Evolutionary conservation across 2,797 vertebrate genomes (phyloP).

Genomic region (Eleutherodactylus coqui): DNA sequence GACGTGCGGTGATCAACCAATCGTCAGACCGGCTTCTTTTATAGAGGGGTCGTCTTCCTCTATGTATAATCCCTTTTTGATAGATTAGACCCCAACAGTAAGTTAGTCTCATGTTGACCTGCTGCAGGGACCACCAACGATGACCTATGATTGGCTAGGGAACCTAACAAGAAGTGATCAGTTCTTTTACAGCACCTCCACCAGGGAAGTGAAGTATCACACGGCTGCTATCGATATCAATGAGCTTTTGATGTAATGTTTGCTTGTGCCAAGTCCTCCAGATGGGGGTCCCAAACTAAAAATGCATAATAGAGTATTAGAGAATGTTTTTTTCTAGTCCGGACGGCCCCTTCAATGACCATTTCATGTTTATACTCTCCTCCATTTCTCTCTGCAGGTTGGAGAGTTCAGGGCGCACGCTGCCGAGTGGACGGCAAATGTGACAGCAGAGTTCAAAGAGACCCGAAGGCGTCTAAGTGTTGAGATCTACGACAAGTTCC

Average conservation of each 20-base stretch:
- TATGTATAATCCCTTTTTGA: background rate
- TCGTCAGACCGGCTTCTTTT: too few relatives aligned
- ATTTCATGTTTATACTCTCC: background rate
- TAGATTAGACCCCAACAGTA: background rate
- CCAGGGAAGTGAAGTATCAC: too few relatives aligned
- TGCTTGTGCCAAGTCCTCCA: background rate
- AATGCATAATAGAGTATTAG: background rate
- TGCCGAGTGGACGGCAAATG: constrained; percentile 97
- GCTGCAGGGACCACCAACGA: too few relatives aligned
- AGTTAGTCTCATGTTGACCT: too few relatives aligned
- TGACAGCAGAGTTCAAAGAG: constrained; percentile 97
- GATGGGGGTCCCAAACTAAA: background rate
- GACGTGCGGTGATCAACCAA: background rate
- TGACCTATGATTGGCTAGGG: too few relatives aligned
- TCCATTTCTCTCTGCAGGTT: constrained; percentile 76
- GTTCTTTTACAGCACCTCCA: too few relatives aligned
- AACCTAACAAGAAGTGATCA: too few relatives aligned
- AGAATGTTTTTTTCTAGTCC: too few relatives aligned
- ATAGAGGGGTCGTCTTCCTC: too few relatives aligned
- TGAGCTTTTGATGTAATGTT: background rate
- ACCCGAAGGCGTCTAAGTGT: constrained; percentile 93
- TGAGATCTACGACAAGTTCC: constrained; percentile 97
- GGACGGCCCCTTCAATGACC: too few relatives aligned
- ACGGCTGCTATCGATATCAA: background rate
- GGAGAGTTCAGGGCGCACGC: constrained; percentile 96